These are phyloP conservation scores for Serinus canaria DNA, from an alignment of 2,113 vertebrate species.

Conservation along the genomic window DNA sequence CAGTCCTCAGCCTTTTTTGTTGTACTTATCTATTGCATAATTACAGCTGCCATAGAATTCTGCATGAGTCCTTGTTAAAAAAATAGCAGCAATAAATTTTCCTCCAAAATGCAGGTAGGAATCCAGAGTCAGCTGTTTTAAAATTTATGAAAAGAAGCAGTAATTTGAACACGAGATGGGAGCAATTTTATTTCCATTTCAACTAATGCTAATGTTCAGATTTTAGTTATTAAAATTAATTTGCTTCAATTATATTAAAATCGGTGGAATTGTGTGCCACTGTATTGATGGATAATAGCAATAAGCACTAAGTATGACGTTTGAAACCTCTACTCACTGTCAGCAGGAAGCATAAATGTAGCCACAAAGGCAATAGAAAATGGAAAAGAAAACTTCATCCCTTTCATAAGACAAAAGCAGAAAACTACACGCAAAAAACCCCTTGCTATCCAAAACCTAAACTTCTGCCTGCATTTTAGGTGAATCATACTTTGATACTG, in stretches of 20 bases:
- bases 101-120: constrained; percentile 47
- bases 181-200: constrained; percentile 73
- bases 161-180: constrained; percentile 60
- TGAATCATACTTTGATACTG: background rate
- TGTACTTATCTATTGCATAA: constrained; percentile 19
- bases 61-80: constrained; percentile 43
- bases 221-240: constrained; percentile 79
- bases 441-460: background rate
- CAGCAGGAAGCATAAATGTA: constrained; percentile 17
- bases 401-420: background rate
- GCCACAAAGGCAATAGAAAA: background rate
- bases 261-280: constrained; percentile 48
- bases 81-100: constrained; percentile 46
- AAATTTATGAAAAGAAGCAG: constrained; percentile 68
- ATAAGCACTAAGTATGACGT: constrained; percentile 48
- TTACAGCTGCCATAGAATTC: constrained; percentile 30
- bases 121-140: constrained; percentile 69
- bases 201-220: constrained; percentile 66
- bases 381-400: background rate
- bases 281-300: constrained; percentile 66
- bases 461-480: background rate
- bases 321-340: constrained; percentile 17
- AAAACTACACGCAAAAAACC: background rate
- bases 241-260: constrained; percentile 72
- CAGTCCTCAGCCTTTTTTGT: background rate